Percentiles rank a stretch among this genome's conserved stretches.
Evolutionary conservation across 1,140 invertebrate genomes (phyloP).

Genomic region (Limonius californicus): DNA sequence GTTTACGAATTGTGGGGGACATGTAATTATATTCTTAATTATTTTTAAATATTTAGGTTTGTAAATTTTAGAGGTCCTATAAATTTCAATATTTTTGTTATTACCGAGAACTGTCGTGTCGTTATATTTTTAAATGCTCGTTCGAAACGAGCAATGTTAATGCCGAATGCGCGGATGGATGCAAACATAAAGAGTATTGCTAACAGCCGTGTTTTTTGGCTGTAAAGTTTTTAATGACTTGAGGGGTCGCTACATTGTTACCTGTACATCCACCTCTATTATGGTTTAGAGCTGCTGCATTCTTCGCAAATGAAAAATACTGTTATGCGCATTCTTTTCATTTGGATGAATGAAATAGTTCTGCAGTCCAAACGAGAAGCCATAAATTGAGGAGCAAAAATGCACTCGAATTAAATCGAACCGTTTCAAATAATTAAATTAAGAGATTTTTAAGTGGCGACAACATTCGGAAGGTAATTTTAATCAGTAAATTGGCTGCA

Average conservation of each 20-base stretch:
- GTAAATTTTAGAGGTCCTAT: too few relatives aligned
- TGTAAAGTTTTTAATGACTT: slow-evolving; percentile 13
- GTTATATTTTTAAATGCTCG: neutral
- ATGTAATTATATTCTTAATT: too few relatives aligned
- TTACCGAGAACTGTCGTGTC: neutral
- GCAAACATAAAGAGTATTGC: slow-evolving; percentile 14
- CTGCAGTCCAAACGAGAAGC: too few relatives aligned
- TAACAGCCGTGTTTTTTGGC: slow-evolving; percentile 13
- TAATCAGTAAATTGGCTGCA: slow-evolving; percentile 24
- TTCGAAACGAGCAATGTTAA: neutral
- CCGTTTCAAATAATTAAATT: neutral
- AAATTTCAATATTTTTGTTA: too few relatives aligned
- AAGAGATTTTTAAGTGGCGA: neutral
- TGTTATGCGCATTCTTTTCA: slow-evolving; percentile 2
- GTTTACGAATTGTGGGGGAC: too few relatives aligned
- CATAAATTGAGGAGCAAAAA: too few relatives aligned
- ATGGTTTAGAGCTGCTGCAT: slow-evolving; percentile 1
- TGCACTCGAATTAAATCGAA: too few relatives aligned
- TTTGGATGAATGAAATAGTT: neutral
- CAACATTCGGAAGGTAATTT: slow-evolving; percentile 18
- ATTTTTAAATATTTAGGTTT: too few relatives aligned
- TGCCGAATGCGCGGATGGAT: slow-evolving; percentile 6
- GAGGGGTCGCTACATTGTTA: slow-evolving; percentile 12
- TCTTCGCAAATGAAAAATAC: slow-evolving; percentile 10
- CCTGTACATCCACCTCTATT: slow-evolving; percentile 13